Evolutionary conservation across 2,113 vertebrate genomes (phyloP).

Genomic region (chimpanzee (Pan troglodytes)): NHGRI_mPanTro3-v2.1_pri NC_072407.2:10436501-10437000

Average conservation of each 20-base stretch:
- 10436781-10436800: not conserved
- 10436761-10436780: not conserved
- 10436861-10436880: not conserved
- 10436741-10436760: not conserved
- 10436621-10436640: no score
- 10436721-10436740: not conserved
- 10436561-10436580: no score
- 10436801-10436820: not conserved
- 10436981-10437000: not conserved
- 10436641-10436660: no score
- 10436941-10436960: constrained; percentile 2
- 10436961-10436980: not conserved
- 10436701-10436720: not conserved
- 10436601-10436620: no score
- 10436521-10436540: no score
- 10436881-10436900: not conserved
- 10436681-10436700: no score
- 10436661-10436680: no score
- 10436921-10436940: not conserved
- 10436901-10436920: not conserved
- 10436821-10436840: not conserved
- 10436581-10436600: no score
- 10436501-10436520: no score
- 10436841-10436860: not conserved
- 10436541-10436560: no score